A percentile compares a stretch with the other conserved stretches of the same genome.
Evolutionary conservation across 2,113 vertebrate species (phyloP).

Genomic region (Pampusana beccarii): DNA sequence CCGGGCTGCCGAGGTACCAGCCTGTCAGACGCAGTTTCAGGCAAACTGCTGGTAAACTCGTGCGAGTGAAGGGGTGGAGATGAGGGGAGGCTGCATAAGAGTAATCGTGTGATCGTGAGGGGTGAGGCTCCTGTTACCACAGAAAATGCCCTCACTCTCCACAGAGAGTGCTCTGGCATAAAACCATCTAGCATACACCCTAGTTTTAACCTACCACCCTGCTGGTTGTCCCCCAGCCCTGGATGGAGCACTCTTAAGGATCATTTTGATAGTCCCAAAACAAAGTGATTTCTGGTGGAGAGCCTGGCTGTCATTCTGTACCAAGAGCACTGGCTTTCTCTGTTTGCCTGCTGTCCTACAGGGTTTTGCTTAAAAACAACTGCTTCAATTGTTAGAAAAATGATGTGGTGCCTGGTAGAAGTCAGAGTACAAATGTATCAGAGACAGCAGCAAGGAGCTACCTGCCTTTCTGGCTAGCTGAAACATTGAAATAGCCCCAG

Average conservation of each 20-base stretch:
- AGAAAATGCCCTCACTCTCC: not conserved
- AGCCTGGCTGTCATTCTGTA: not conserved
- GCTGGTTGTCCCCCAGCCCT: rapidly evolving
- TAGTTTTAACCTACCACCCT: not conserved
- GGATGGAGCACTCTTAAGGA: not conserved
- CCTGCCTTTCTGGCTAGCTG: not conserved
- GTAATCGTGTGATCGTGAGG: rapidly evolving
- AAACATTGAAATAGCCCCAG: not conserved
- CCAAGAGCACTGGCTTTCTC: not conserved
- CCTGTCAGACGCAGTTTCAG: not conserved
- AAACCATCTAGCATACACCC: not conserved
- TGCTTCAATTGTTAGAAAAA: not conserved
- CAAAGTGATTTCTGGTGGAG: not conserved
- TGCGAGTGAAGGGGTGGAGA: not conserved
- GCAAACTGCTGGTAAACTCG: not conserved
- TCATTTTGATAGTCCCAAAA: not conserved
- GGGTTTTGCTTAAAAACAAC: not conserved
- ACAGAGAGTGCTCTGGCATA: not conserved
- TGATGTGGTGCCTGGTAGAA: not conserved
- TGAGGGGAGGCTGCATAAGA: not conserved
- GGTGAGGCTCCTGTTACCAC: not conserved
- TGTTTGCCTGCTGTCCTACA: not conserved
- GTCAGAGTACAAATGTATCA: not conserved
- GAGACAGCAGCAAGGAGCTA: not conserved
- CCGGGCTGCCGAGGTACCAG: rapidly evolving